Evolutionary conservation across 1,140 invertebrate genomes (phyloP).

Genomic region (Drosophila pectinifera): DNA sequence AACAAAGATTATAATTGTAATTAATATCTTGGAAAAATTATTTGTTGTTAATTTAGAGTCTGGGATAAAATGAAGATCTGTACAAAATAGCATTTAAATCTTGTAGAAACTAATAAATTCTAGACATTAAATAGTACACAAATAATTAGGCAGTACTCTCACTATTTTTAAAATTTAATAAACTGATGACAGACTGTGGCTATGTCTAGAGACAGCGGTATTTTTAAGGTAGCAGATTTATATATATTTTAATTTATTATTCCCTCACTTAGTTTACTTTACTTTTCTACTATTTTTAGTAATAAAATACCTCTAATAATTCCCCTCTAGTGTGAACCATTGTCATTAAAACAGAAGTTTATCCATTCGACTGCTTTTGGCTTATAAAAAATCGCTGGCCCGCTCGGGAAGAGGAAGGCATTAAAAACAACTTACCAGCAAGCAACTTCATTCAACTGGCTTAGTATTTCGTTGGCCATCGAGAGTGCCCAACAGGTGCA

Average conservation of each 20-base stretch:
- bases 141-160: no score
- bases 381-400: conserved; percentile 3
- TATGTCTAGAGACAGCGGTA: neutral
- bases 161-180: no score
- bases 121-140: no score
- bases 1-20: no score
- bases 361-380: neutral
- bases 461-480: conserved; percentile 42
- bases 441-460: conserved; percentile 40
- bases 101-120: no score
- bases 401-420: conserved; percentile 20
- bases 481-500: conserved; percentile 31
- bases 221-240: neutral
- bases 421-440: conserved; percentile 44
- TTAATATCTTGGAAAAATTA: no score
- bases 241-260: neutral
- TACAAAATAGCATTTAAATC: no score
- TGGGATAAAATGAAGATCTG: no score
- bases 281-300: no score
- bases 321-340: neutral
- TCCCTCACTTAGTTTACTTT: no score
- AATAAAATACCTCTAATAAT: neutral
- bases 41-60: no score
- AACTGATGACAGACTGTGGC: no score
- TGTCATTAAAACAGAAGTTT: conserved; percentile 26